Percentiles rank a stretch among this genome's conserved stretches.
Evolutionary conservation across 2,113 vertebrate genomes (phyloP).

Genomic region (Oreochromis spilurus): DNA sequence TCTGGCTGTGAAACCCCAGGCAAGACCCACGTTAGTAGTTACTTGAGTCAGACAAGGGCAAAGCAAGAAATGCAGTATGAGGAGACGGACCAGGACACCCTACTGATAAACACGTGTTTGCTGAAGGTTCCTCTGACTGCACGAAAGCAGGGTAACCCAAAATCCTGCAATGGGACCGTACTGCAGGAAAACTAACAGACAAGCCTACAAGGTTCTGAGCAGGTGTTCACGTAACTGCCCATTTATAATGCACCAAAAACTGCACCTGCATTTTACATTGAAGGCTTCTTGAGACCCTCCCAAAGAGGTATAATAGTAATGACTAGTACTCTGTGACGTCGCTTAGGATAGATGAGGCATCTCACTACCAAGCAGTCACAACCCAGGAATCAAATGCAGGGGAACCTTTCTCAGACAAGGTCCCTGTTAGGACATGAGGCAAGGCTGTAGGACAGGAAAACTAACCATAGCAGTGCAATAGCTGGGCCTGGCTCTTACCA

Average conservation of each 20-base stretch:
- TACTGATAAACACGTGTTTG: neutral
- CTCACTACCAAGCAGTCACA: neutral
- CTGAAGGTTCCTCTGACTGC: neutral
- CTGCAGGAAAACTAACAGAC: neutral
- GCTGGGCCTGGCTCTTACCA: neutral
- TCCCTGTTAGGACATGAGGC: neutral
- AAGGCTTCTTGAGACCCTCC: no score
- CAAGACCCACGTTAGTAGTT: neutral
- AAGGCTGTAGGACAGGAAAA: neutral
- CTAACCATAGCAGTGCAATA: neutral
- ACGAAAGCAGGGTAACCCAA: accelerated
- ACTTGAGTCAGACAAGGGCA: neutral
- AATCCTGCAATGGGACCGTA: neutral
- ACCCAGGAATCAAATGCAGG: neutral
- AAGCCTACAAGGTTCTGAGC: neutral
- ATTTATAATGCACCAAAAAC: neutral
- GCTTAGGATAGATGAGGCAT: accelerated
- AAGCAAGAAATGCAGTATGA: neutral
- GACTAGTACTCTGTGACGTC: neutral
- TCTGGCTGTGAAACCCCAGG: neutral
- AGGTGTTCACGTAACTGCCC: accelerated
- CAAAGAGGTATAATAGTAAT: neutral
- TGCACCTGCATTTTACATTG: accelerated
- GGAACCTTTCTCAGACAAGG: neutral
- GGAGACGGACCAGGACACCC: neutral